Evolutionary conservation across 2,797 vertebrate genomes (phyloP).

Genomic region (Telmatherina bonti): DNA sequence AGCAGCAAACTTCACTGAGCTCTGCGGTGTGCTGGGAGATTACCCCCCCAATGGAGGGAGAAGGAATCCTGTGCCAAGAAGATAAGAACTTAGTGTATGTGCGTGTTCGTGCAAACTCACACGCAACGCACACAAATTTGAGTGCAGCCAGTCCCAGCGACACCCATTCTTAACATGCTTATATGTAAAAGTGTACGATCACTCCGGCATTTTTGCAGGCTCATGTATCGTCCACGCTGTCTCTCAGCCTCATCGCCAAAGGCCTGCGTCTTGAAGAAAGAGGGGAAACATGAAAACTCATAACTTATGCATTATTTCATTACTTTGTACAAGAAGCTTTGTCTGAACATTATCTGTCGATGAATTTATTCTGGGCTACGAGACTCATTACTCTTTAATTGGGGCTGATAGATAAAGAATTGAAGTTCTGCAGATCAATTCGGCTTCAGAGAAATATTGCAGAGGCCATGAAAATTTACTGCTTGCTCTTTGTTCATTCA

Average conservation of each 20-base stretch:
- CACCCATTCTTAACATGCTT: not conserved
- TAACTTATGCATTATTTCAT: not conserved
- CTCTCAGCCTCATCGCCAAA: not conserved
- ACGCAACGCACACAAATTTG: constrained; percentile 8
- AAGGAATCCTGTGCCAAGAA: constrained; percentile 77
- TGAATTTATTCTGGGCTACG: constrained; percentile 25
- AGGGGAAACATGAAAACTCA: not conserved
- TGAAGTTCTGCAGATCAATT: constrained; percentile 39
- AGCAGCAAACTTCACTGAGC: constrained; percentile 71
- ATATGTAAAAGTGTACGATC: constrained; percentile 12
- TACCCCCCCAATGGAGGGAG: constrained; percentile 74
- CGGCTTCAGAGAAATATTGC: constrained; percentile 21
- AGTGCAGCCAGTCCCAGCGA: constrained; percentile 19
- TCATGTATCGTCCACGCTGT: not conserved
- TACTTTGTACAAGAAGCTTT: constrained; percentile 2
- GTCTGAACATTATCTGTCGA: constrained; percentile 14
- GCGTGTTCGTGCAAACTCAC: constrained; percentile 12
- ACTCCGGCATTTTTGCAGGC: constrained; percentile 3
- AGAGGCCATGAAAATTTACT: constrained; percentile 2
- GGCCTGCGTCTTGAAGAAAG: not conserved
- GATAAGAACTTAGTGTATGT: constrained; percentile 76
- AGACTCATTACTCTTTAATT: constrained; percentile 56
- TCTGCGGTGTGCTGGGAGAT: constrained; percentile 72
- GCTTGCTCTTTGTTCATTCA: constrained; percentile 4
- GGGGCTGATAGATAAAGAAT: constrained; percentile 22